These are phyloP conservation scores for Dreissena polymorpha DNA, from an alignment of 1,140 invertebrate species.

Conservation along the genomic window DNA sequence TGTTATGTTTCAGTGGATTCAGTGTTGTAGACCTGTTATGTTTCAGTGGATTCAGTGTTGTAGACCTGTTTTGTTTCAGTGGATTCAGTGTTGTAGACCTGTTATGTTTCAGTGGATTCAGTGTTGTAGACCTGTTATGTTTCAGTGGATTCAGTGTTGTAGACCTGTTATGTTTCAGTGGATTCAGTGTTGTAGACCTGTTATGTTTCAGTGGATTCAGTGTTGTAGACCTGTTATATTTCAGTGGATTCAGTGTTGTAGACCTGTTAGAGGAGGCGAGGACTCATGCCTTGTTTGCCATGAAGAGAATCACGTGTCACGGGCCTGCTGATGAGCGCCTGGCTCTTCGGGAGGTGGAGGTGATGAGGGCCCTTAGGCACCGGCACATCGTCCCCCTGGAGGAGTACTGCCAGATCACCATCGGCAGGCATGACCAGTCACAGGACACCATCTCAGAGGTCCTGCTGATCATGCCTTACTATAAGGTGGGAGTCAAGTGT, in stretches of 20 bases:
- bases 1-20: too few species aligned
- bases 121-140: too few species aligned
- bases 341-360: slow-evolving; percentile 88
- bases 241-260: slow-evolving; percentile 91
- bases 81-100: too few species aligned
- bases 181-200: too few species aligned
- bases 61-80: too few species aligned
- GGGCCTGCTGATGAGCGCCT: slow-evolving; percentile 88
- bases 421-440: slow-evolving; percentile 62
- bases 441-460: slow-evolving; percentile 83
- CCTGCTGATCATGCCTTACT: slow-evolving; percentile 89
- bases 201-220: too few species aligned
- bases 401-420: slow-evolving; percentile 83
- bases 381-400: slow-evolving; percentile 88
- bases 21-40: too few species aligned
- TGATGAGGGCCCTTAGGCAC: slow-evolving; percentile 86
- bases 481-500: slow-evolving; percentile 83
- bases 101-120: too few species aligned
- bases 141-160: too few species aligned
- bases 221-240: too few species aligned
- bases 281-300: slow-evolving; percentile 86
- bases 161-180: too few species aligned
- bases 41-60: too few species aligned
- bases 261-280: slow-evolving; percentile 88
- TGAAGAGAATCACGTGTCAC: slow-evolving; percentile 92